A percentile compares a stretch with the other conserved stretches of the same genome.
Evolutionary conservation across 92 coral and sea anemone species (phyloP).

Genomic region (Zoanthus gigantus): DNA sequence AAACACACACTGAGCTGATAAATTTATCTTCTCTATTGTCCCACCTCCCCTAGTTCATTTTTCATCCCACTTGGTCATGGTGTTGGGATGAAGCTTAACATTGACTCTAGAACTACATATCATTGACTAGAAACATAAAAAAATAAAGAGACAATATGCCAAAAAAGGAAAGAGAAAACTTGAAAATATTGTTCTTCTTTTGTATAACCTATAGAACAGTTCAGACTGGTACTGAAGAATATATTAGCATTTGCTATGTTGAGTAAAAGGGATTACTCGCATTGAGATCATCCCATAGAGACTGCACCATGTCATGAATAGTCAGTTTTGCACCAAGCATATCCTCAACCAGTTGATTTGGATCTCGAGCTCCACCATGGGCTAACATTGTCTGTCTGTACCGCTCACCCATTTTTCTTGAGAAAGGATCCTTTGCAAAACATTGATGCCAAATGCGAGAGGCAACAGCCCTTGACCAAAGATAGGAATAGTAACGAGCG

Average conservation of each 20-base stretch:
- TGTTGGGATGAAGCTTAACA: too few relatives aligned
- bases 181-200: too few relatives aligned
- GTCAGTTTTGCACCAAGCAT: slow-evolving; percentile 88
- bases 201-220: too few relatives aligned
- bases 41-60: too few relatives aligned
- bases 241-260: neutral
- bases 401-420: slow-evolving; percentile 90
- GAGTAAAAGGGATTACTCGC: slow-evolving; percentile 72
- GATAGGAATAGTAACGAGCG: slow-evolving; percentile 94
- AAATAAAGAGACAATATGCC: too few relatives aligned
- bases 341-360: slow-evolving; percentile 82
- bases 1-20: too few relatives aligned
- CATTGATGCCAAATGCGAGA: slow-evolving; percentile 97
- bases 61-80: too few relatives aligned
- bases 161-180: too few relatives aligned
- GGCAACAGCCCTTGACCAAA: slow-evolving; percentile 99
- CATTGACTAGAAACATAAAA: too few relatives aligned
- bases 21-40: too few relatives aligned
- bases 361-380: slow-evolving; percentile 92
- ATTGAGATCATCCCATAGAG: slow-evolving; percentile 79
- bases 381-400: slow-evolving; percentile 91
- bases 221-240: too few relatives aligned
- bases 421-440: slow-evolving; percentile 90
- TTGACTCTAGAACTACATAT: too few relatives aligned
- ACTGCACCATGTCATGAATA: slow-evolving; percentile 80